Conservation (phyloP, 2,797 vertebrate genomes). For the Triplophysa yarkandensis region DNA sequence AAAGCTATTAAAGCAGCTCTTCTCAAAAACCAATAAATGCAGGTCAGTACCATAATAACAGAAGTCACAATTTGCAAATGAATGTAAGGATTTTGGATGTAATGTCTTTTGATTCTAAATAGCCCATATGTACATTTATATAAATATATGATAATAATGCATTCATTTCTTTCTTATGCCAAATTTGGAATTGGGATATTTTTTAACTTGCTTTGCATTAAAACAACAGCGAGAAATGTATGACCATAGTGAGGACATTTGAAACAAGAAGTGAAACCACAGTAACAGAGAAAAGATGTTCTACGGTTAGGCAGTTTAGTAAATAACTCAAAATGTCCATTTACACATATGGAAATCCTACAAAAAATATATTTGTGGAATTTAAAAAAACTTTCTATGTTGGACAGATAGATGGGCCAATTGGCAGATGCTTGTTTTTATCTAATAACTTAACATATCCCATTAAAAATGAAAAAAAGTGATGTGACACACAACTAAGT, state of each 20-base stretch:
- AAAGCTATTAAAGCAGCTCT: not conserved
- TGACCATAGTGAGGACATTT: constrained; percentile 45
- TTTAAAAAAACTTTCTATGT: too few species aligned
- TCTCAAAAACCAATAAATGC: not conserved
- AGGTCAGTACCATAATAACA: not conserved
- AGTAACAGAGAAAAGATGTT: constrained; percentile 43
- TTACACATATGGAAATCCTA: not conserved
- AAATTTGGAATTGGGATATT: not conserved
- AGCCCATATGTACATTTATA: too few species aligned
- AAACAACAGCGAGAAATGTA: constrained; percentile 49
- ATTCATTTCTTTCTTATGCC: not conserved
- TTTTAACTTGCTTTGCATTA: constrained; percentile 22
- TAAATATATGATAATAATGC: not conserved
- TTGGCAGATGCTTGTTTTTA: not conserved
- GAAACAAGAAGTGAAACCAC: constrained; percentile 65
- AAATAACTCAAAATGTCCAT: too few species aligned
- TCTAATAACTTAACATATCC: not conserved
- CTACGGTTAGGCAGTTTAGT: too few species aligned
- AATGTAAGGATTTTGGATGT: not conserved
- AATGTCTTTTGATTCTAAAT: too few species aligned
- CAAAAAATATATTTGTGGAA: not conserved
- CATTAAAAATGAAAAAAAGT: too few species aligned
- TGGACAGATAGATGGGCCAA: not conserved
- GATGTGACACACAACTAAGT: too few species aligned
- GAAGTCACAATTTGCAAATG: not conserved